These are phyloP conservation scores for Calameuta idolon DNA, from an alignment of 2,888 invertebrate genomes.

Conservation along the genomic window DNA sequence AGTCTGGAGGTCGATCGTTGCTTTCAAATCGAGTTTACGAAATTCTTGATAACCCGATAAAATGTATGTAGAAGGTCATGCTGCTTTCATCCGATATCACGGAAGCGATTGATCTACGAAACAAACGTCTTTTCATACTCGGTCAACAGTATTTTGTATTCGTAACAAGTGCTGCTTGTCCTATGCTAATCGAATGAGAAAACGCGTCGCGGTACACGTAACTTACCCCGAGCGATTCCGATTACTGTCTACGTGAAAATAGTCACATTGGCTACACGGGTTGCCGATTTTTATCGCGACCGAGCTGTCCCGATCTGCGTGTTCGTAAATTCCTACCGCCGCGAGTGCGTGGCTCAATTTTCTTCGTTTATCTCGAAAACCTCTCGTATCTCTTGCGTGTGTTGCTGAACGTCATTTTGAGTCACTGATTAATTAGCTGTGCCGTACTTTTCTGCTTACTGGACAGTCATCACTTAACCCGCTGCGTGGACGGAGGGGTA, in stretches of 20 bases:
- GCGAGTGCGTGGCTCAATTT: conserved; percentile 5
- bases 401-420: conserved; percentile 33
- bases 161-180: not conserved
- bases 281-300: not conserved
- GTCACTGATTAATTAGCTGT: conserved; percentile 35
- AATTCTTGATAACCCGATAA: not conserved
- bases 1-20: not conserved
- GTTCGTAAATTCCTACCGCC: conserved; percentile 14
- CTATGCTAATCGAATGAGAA: not conserved
- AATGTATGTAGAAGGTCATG: not conserved
- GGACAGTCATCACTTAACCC: conserved; percentile 41
- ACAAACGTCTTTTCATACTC: not conserved
- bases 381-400: conserved; percentile 39
- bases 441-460: conserved; percentile 8
- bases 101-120: not conserved
- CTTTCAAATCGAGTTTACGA: not conserved
- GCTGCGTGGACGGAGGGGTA: conserved; percentile 56
- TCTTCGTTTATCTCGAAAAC: conserved; percentile 35
- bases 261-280: not conserved
- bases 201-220: not conserved
- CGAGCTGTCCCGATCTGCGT: not conserved
- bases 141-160: not conserved
- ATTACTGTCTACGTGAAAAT: not conserved
- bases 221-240: not conserved
- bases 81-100: not conserved